Percentiles rank a stretch among this genome's conserved stretches.
Evolutionary conservation across 1,140 invertebrate species (phyloP).

Genomic region (Drosophila nigromelanica): DNA sequence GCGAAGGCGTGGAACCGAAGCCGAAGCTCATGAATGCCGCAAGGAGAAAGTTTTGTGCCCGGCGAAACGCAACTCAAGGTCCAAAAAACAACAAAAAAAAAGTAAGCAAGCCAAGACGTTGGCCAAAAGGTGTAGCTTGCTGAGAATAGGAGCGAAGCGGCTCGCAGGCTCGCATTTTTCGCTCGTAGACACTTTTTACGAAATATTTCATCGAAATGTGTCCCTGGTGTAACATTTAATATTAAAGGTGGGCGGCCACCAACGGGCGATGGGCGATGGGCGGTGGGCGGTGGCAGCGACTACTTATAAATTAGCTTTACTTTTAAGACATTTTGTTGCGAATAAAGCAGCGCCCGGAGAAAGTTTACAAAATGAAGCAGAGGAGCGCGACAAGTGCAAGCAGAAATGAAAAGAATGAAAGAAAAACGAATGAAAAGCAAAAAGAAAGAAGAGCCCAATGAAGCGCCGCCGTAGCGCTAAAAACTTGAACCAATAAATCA

Average conservation of each 20-base stretch:
- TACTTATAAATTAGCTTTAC: conserved; percentile 83
- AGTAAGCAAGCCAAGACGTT: conserved; percentile 21
- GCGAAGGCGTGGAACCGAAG: conserved; percentile 28
- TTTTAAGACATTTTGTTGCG: conserved; percentile 83
- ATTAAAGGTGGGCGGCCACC: conserved; percentile 74
- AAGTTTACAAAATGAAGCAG: conserved; percentile 70
- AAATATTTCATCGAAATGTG: conserved; percentile 84
- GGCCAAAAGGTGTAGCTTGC: conserved; percentile 56
- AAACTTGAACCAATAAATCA: conserved; percentile 82
- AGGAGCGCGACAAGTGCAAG: conserved; percentile 45
- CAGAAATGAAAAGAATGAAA: conserved; percentile 16
- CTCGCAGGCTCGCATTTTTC: conserved; percentile 61
- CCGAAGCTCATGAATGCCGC: conserved; percentile 56
- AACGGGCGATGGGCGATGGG: conserved; percentile 46
- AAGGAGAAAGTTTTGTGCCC: conserved; percentile 78
- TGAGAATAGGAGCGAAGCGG: conserved; percentile 41
- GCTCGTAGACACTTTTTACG: conserved; percentile 83
- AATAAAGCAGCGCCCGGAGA: conserved; percentile 70
- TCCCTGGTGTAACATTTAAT: conserved; percentile 84
- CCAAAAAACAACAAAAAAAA: conserved; percentile 4
- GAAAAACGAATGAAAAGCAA: conserved; percentile 28
- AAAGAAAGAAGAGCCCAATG: conserved; percentile 51
- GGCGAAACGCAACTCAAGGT: conserved; percentile 58
- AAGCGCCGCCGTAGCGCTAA: conserved; percentile 61
- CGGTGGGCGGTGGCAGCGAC: conserved; percentile 26